Base-by-base conservation (phyloP, 2,888 invertebrate species). In the Hemistola chrysoprasaria region DNA sequence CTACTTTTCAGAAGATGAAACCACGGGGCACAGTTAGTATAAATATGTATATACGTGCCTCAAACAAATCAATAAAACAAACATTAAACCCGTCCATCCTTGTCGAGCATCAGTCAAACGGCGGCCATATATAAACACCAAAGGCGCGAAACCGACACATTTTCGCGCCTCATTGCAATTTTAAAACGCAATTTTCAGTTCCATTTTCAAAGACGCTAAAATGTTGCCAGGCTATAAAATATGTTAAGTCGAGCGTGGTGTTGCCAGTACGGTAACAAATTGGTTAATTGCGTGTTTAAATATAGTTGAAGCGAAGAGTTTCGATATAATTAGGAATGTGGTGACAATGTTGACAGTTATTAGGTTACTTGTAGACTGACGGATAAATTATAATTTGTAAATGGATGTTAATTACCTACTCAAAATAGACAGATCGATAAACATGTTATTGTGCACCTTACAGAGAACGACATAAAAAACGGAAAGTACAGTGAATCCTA, bases 221-320 rank as follows among this genome's bases (percentile, higher is more conserved):
- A 80, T 83, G 84, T 83, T 81, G 85, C 79, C 72, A 68, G 47
- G 75, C 62, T 71, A 84, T 85, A 85, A 85, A 85, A 43, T 28
- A 55, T 45, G 41, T 60, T 62, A 64, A 75, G 65, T 66, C 68
- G 68, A 77, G 65, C 83, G 80, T 50, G 45, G 47, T 78, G 62
- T 64, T 78, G 77, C 71, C 74, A 79, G 57, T 65, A 61, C 59
- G 71, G 68, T 73, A 75, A 83, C 84, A 85, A 85, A 84, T 86
- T 86, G 78, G 82, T 82, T 85, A 85, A 85, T 86, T 80, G 81
- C 50, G 59, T 47, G 47, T 58, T 31, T 59, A 54, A 48, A 59
- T 53, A 48, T 59, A 60, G 41, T 33, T 26, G 11, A 10, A 33
- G 24, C 32, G 44, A 23, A 35, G 50, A 33, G 33, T 40, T 25